Evolutionary conservation across 1,140 invertebrate species (phyloP).

Genomic region (Orchestia grillus): DNA sequence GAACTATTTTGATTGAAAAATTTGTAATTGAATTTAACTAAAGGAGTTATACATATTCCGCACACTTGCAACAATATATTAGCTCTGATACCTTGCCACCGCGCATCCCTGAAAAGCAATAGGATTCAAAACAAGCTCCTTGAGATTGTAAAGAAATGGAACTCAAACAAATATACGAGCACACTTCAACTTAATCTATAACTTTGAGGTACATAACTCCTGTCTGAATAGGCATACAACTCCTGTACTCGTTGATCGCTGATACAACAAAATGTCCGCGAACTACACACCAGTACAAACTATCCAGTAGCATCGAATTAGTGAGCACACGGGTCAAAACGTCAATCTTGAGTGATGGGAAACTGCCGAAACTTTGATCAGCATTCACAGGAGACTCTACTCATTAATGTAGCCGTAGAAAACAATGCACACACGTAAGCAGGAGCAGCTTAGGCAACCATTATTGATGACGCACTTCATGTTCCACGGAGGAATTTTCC

Average conservation of each 20-base stretch:
- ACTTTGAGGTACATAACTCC: not conserved
- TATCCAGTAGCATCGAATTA: not conserved
- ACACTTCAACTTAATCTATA: not conserved
- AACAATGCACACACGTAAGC: not conserved
- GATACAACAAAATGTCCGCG: not conserved
- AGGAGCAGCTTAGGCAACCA: not conserved
- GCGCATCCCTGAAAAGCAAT: not conserved
- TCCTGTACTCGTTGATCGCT: no score
- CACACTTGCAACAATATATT: no score
- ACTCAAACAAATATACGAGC: not conserved
- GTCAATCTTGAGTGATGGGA: not conserved
- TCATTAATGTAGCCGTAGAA: not conserved
- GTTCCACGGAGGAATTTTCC: not conserved
- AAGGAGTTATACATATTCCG: not conserved
- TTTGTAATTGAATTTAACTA: no score
- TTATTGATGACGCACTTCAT: not conserved
- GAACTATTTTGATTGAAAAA: not conserved
- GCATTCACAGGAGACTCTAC: not conserved
- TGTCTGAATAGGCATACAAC: not conserved
- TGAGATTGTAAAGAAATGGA: not conserved
- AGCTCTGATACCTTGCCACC: not conserved
- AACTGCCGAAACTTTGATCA: not conserved
- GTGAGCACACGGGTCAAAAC: not conserved
- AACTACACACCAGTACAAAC: not conserved
- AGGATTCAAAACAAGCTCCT: not conserved